A percentile compares a stretch with the other conserved stretches of the same genome.
These are phyloP conservation scores for Phoenoteleia sp. DNA, from an alignment of 2,888 invertebrate genomes.

Conservation along the genomic window DNA sequence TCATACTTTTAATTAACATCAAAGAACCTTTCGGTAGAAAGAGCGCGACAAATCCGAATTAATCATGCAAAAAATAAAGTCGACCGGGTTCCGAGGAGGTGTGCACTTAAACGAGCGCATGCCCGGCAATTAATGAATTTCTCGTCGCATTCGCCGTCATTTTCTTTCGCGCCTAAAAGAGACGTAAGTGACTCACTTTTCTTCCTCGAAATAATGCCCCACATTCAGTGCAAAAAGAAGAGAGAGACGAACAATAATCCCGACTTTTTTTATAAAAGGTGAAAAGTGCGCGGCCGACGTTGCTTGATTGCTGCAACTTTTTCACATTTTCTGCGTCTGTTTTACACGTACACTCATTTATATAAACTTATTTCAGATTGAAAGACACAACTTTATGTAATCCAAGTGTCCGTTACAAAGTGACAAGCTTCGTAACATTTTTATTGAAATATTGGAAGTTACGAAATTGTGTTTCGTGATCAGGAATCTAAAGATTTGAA, in stretches of 20 bases:
- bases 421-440: too few species aligned
- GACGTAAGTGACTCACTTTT: constrained; percentile 69
- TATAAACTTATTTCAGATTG: constrained; percentile 30
- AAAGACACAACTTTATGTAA: too few species aligned
- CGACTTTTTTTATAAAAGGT: constrained; percentile 66
- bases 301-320: constrained; percentile 67
- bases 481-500: too few species aligned
- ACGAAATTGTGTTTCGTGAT: too few species aligned
- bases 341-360: constrained; percentile 38
- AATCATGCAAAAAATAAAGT: constrained; percentile 53
- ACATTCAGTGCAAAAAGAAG: constrained; percentile 40
- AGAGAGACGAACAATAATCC: constrained; percentile 67
- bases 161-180: constrained; percentile 45
- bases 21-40: constrained; percentile 31
- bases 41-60: constrained; percentile 30
- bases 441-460: too few species aligned
- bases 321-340: constrained; percentile 50
- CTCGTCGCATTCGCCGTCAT: constrained; percentile 37
- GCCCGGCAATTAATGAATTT: constrained; percentile 58
- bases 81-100: not conserved
- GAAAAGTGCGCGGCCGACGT: constrained; percentile 61
- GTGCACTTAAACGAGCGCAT: not conserved
- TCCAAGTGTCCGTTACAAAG: too few species aligned
- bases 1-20: constrained; percentile 58
- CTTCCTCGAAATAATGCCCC: constrained; percentile 55